Base-by-base conservation (phyloP, 2,888 invertebrate species). In the Nasonia oneida region DNA sequence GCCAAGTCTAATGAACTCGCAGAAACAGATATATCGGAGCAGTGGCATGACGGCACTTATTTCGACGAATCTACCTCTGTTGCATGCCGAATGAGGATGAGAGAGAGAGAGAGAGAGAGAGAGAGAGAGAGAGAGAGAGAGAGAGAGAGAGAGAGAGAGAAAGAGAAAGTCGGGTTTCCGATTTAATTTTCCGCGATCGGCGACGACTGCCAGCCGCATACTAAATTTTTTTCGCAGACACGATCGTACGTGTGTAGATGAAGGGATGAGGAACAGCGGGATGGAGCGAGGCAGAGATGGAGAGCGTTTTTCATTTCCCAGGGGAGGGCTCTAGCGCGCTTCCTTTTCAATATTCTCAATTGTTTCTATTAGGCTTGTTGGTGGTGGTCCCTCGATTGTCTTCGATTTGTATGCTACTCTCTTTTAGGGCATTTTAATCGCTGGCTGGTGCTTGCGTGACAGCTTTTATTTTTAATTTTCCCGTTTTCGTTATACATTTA, bases 181-280 rank as follows among this genome's bases (percentile, higher is more conserved):
- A 85, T 85, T 85, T 85, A 85, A 81, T 77, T 84, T 80, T 85
- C 84, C 77, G 81, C 71, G 81, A 71, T 47, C 42, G 73, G 42
- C 23, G 83, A 67, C 57, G 47, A 23, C 79, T 73, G n/a, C 50
- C 50, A 64, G 47, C 37, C n/a, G 81, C 84, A 85, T 85, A 81
- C 84, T 85, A 85, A 85, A 81, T 81, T 81, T 81, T 79, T 80
- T 29, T 61, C 10, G 29, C 18, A n/a, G 73, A 42, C 29, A 18
- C 29, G 3, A 4, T 14, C 37, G 47, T 42, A 15, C n/a, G 67
- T 76, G 71, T 74, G 23, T 33, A 42, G 10, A 75, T 33, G 23
- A 33, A 18, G 53, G 39, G 15, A 73, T 29, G 70, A 67, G 29
- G 47, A 37, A 39, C 37, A 39, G 29, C 64, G 2, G n/a, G 39